A percentile compares a stretch with the other conserved stretches of the same genome.
phyloP scores from a whole-genome alignment of 1,140 invertebrate species.

The Branchinecta lindahli region DNA sequence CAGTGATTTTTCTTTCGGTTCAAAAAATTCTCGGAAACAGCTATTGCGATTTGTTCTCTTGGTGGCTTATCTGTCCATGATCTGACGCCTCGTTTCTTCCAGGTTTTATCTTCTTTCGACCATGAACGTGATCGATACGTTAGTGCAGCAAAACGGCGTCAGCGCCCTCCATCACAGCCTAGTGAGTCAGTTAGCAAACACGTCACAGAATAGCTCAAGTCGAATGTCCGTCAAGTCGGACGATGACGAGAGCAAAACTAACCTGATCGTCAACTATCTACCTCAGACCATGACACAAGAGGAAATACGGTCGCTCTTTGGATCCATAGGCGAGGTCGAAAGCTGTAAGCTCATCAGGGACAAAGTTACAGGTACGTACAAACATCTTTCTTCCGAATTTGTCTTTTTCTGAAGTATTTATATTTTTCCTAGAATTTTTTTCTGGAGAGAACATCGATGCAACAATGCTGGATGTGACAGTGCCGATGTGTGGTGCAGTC shows the following conservation, averaged over 20 bases:
- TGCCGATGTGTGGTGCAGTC: background rate
- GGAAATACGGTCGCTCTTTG: constrained; percentile 91
- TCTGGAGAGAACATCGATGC: too few species aligned
- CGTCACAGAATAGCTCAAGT: constrained; percentile 13
- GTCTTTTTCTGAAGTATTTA: background rate
- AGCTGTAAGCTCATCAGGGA: constrained; percentile 97
- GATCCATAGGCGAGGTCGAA: constrained; percentile 95
- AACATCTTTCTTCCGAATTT: background rate
- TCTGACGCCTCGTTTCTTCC: background rate
- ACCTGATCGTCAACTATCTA: constrained; percentile 98
- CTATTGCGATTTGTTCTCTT: too few species aligned
- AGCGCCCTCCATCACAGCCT: background rate
- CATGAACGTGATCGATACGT: background rate
- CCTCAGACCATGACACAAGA: constrained; percentile 99
- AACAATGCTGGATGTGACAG: background rate
- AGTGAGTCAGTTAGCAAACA: constrained; percentile 12
- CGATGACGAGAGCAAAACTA: constrained; percentile 80
- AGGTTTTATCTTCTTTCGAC: constrained; percentile 3
- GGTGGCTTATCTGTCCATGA: background rate
- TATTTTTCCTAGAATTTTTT: too few species aligned
- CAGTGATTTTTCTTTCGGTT: too few species aligned
- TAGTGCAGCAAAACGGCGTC: background rate
- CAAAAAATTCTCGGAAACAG: too few species aligned
- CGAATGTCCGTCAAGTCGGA: constrained; percentile 14
- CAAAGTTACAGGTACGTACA: constrained; percentile 75